Conservation (phyloP, 2,888 invertebrate species). For the Suillia variegata region DNA sequence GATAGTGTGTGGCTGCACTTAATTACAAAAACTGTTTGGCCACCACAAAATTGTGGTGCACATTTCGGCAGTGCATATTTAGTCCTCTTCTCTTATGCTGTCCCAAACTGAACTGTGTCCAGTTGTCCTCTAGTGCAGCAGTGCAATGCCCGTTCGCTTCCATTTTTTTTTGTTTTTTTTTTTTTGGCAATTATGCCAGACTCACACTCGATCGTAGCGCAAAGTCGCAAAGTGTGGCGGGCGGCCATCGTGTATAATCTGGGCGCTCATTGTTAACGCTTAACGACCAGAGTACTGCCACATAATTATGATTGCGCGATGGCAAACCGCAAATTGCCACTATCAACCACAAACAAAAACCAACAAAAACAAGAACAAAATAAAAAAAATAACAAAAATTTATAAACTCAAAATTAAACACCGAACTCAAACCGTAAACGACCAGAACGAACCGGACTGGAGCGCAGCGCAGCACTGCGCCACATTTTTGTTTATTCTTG, state of each 20-base stretch:
- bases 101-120: no score
- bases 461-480: background rate
- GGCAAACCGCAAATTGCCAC: background rate
- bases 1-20: background rate
- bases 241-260: slow-evolving; percentile 12
- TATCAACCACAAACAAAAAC: background rate
- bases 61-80: no score
- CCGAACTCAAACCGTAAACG: background rate
- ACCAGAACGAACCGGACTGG: background rate
- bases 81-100: no score
- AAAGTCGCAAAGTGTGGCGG: no score
- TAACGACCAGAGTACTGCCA: slow-evolving; percentile 15
- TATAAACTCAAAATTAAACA: no score
- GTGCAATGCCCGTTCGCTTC: background rate
- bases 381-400: no score
- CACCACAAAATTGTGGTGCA: background rate
- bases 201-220: no score
- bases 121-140: background rate
- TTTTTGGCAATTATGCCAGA: background rate
- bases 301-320: slow-evolving; percentile 4
- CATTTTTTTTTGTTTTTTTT: no score
- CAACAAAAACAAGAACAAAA: no score
- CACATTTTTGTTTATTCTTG: background rate
- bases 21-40: background rate
- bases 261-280: slow-evolving; percentile 20